Evolutionary conservation across 2,113 vertebrate species (phyloP), one percentile per base, ranked within the genome.

Genomic region (Melospiza georgiana): DNA sequence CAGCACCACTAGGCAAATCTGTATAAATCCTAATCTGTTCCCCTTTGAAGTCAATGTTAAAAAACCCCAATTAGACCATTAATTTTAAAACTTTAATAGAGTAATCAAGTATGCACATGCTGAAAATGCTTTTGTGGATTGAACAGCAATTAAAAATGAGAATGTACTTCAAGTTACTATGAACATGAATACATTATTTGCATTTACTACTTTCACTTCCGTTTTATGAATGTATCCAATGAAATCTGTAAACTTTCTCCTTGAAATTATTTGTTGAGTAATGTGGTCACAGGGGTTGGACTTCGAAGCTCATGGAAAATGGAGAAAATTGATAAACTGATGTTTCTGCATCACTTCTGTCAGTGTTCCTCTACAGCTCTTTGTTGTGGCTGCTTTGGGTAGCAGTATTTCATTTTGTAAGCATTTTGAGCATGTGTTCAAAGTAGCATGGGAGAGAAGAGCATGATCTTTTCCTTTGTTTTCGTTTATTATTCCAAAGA

Each of bases 1-100:
- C 75, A 74, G 15, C 43, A 31, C 22, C 59, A 63, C 55, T 76
- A 83, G 63, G 61, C 79, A 94, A 95, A 95, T 86, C 35, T 63
- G 49, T 86, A 57, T 81, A 86, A 95, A 92, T 92, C 88, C 52
- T 92, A 89, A 90, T 78, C 79, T 88, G 39, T 12, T 58, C 94
- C 24, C 22, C 75, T 97, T 96, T 97, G 96, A 97, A 91, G 95
- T 94, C 33, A 77, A 44, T 54, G 57, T n/a, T 86, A 93, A 90
- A 91, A 95, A 95, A 65, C 54, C 68, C 51, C 79, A 92, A n/a
- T 78, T 57, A 28, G 73, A 63, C 48, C 41, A 93, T 89, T 96
- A 80, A 78, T 68, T 94, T 88, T 86, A 88, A 88, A 83, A 86
- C 88, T 73, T 88, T 88, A 95, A 88, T 92, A 62, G 22, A 65